Conservation (phyloP, 1,140 invertebrate genomes). For the Drosophila truncata region DNA sequence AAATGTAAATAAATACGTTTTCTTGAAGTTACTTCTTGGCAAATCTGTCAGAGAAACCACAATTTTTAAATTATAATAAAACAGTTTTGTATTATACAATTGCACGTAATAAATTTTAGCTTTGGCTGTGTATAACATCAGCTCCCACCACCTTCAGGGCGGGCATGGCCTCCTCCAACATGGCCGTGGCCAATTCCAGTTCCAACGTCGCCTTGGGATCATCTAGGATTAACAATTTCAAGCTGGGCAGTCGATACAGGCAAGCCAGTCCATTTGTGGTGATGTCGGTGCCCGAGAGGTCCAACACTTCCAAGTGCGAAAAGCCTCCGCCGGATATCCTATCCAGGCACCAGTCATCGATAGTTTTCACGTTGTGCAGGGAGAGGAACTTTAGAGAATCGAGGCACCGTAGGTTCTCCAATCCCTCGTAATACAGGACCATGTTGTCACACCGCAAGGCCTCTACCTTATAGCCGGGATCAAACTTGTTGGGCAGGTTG, state of each 20-base stretch:
- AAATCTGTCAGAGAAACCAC: not conserved
- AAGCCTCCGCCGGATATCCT: constrained; percentile 87
- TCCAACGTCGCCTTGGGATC: constrained; percentile 85
- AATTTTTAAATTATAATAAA: not conserved
- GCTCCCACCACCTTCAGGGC: constrained; percentile 74
- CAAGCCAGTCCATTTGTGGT: constrained; percentile 89
- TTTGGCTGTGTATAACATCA: constrained; percentile 56
- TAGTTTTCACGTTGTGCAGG: constrained; percentile 87
- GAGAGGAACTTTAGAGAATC: constrained; percentile 88
- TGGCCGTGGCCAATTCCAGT: constrained; percentile 87
- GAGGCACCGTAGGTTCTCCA: constrained; percentile 89
- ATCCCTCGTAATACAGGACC: constrained; percentile 89
- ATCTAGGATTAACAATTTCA: constrained; percentile 86
- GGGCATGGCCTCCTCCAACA: constrained; percentile 87
- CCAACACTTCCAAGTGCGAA: constrained; percentile 89
- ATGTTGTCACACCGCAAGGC: constrained; percentile 89
- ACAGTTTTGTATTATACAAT: constrained; percentile 33
- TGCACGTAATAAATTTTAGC: constrained; percentile 37
- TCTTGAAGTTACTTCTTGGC: not conserved
- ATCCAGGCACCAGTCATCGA: constrained; percentile 93
- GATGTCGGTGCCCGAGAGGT: constrained; percentile 90
- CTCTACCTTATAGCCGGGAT: constrained; percentile 87
- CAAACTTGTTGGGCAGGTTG: constrained; percentile 87
- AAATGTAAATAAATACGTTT: constrained; percentile 13
- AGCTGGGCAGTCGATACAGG: constrained; percentile 88